A percentile compares a stretch with the other conserved stretches of the same genome.
phyloP scores from a whole-genome alignment of 2,113 vertebrate species.

The Lasiurus cinereus region DNA sequence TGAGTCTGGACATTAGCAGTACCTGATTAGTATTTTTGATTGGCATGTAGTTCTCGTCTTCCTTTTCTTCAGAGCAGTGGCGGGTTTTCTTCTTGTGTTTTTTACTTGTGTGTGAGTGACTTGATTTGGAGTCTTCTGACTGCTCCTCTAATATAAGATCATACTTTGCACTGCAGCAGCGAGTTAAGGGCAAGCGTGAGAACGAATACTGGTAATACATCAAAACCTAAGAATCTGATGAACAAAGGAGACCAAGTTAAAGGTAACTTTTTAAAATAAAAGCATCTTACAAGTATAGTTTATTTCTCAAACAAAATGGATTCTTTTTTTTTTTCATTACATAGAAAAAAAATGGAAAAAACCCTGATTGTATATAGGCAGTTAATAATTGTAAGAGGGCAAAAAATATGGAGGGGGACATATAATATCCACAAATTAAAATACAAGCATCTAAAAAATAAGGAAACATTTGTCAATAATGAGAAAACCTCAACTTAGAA shows the following conservation, averaged over 20 bases:
- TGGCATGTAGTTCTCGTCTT: slow-evolving; percentile 89
- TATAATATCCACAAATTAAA: slow-evolving; percentile 4
- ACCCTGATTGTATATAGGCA: background rate
- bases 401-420: background rate
- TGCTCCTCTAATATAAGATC: slow-evolving; percentile 93
- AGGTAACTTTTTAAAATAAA: slow-evolving; percentile 52
- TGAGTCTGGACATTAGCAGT: background rate
- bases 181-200: slow-evolving; percentile 86
- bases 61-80: slow-evolving; percentile 92
- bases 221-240: background rate
- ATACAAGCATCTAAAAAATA: slow-evolving; percentile 44
- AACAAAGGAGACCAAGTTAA: background rate
- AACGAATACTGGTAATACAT: background rate
- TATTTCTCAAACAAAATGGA: slow-evolving; percentile 46
- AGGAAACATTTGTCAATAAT: slow-evolving; percentile 49
- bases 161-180: slow-evolving; percentile 90
- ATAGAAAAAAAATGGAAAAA: slow-evolving; percentile 13
- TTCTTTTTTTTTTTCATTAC: background rate
- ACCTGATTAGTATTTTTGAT: slow-evolving; percentile 93
- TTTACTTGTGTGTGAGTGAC: slow-evolving; percentile 88
- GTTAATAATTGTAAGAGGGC: background rate
- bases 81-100: slow-evolving; percentile 94
- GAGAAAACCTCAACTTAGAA: slow-evolving; percentile 51
- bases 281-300: background rate
- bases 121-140: slow-evolving; percentile 86